Percentiles rank a stretch among this genome's conserved stretches.
Evolutionary conservation across 2,113 vertebrate genomes (phyloP).

Genomic region (Drymodes brunneopygia): DNA sequence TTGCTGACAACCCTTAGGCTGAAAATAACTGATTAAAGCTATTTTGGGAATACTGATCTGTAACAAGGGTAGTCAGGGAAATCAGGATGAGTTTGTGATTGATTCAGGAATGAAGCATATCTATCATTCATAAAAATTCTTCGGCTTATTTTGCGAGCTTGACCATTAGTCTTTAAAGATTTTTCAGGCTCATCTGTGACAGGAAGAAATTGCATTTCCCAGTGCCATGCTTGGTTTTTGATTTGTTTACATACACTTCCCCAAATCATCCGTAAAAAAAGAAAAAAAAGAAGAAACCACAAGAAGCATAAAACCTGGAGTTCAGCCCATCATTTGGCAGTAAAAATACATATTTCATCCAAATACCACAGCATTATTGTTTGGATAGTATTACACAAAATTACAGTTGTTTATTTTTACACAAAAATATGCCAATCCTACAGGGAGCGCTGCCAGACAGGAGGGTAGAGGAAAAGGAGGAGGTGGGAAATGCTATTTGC

Average conservation of each 20-base stretch:
- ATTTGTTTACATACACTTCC: neutral
- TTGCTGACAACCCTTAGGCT: neutral
- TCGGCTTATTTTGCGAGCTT: neutral
- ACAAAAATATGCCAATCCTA: neutral
- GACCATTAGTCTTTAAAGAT: neutral
- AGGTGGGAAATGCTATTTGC: neutral
- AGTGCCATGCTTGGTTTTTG: neutral
- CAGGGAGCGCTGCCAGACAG: neutral
- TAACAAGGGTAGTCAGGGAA: neutral
- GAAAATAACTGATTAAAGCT: slow-evolving; percentile 40
- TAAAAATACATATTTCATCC: neutral
- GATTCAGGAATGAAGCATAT: neutral
- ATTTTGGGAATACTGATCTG: slow-evolving; percentile 6
- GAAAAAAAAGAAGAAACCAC: neutral
- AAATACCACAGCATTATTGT: neutral
- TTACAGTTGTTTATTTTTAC: neutral
- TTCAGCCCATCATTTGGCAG: neutral
- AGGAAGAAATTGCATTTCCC: neutral
- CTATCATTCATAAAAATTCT: neutral
- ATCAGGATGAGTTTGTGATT: neutral
- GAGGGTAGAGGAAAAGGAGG: neutral
- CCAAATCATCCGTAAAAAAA: neutral
- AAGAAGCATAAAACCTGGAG: neutral
- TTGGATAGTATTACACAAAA: neutral
- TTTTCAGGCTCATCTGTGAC: neutral